A percentile compares a stretch with the other conserved stretches of the same genome.
Conservation (phyloP, 2,888 invertebrate genomes). For the Candidula unifasciata region DNA sequence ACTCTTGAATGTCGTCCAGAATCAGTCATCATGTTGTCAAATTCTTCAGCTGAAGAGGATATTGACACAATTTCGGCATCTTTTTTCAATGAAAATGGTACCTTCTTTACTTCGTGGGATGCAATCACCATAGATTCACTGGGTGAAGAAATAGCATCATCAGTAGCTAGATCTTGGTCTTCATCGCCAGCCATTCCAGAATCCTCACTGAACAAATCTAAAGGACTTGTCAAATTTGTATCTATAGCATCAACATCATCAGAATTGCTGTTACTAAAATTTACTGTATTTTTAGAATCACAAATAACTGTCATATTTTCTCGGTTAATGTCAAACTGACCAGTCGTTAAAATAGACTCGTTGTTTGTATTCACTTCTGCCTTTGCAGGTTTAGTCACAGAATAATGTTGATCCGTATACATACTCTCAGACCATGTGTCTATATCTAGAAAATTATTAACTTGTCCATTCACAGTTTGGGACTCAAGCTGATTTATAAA, state of each 20-base stretch:
- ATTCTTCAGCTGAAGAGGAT: neutral
- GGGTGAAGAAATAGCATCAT: slow-evolving; percentile 29
- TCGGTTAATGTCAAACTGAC: neutral
- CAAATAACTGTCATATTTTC: neutral
- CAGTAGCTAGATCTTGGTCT: slow-evolving; percentile 20
- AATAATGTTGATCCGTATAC: neutral
- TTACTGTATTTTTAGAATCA: slow-evolving; percentile 33
- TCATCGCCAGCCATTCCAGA: slow-evolving; percentile 33
- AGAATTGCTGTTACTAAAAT: slow-evolving; percentile 11
- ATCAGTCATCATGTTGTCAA: neutral
- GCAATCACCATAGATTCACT: slow-evolving; percentile 10
- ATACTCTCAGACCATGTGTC: neutral
- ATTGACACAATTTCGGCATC: neutral
- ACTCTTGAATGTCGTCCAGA: neutral
- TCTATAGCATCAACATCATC: neutral
- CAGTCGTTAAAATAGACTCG: neutral
- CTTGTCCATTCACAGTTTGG: neutral
- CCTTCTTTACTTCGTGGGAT: neutral
- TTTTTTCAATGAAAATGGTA: neutral
- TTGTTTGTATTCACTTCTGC: neutral
- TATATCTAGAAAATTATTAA: neutral
- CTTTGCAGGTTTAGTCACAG: neutral
- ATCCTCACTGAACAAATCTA: slow-evolving; percentile 29
- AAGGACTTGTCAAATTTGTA: neutral
- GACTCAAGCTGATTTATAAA: slow-evolving; percentile 14